phyloP scores from a whole-genome alignment of 2,888 invertebrate species.

The Amitus sp. region DNA sequence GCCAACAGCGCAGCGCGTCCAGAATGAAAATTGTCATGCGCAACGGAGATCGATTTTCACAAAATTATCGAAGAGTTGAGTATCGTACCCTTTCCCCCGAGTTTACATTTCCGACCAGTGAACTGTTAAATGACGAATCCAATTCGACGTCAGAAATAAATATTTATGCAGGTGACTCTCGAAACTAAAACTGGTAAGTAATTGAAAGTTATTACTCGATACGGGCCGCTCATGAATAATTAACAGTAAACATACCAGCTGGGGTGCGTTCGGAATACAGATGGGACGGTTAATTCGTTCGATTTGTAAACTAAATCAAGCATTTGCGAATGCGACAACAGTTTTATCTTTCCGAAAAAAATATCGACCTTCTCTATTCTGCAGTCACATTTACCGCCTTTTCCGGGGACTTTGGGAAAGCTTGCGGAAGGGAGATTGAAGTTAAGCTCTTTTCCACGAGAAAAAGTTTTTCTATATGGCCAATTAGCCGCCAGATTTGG shows the following conservation, averaged over 20 bases:
- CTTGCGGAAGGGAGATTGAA: conserved; percentile 28
- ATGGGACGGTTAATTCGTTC: background rate
- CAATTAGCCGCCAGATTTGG: conserved; percentile 25
- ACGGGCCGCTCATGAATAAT: conserved; percentile 8
- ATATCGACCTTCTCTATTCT: no score
- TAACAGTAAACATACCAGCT: conserved; percentile 2
- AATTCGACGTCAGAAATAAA: background rate
- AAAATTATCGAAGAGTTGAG: background rate
- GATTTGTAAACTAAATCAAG: no score
- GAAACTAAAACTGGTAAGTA: conserved; percentile 4
- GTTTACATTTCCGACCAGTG: background rate
- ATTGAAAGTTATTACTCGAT: conserved; percentile 6
- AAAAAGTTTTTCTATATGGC: conserved; percentile 32
- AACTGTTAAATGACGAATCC: background rate
- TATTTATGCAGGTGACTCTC: background rate
- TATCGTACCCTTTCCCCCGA: background rate
- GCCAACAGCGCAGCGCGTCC: background rate
- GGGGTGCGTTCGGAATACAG: background rate
- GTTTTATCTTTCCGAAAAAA: no score
- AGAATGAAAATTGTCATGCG: background rate
- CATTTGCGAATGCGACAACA: no score
- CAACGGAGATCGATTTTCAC: background rate
- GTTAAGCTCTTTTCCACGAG: conserved; percentile 15
- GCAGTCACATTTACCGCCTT: conserved; percentile 12
- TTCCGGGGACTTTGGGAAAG: conserved; percentile 27